These are phyloP conservation scores for Macrophya alboannulata DNA, from an alignment of 2,888 invertebrate species.

Conservation along the genomic window DNA sequence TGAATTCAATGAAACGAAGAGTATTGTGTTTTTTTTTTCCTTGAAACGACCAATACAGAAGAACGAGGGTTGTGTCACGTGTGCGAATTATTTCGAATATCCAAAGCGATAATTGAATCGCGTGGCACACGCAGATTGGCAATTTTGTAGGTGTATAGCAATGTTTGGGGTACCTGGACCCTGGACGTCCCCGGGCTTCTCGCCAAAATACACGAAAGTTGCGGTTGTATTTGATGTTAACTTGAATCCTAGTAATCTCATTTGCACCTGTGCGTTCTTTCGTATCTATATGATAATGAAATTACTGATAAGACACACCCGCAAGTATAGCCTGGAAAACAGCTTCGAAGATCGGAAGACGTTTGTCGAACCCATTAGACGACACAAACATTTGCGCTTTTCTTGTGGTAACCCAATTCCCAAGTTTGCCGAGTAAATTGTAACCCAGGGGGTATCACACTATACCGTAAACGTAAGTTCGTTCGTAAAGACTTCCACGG, in stretches of 20 bases:
- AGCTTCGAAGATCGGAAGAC: constrained; percentile 35
- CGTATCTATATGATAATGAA: constrained; percentile 48
- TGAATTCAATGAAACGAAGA: not conserved
- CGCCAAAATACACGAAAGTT: constrained; percentile 32
- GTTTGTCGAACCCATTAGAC: constrained; percentile 59
- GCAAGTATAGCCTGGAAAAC: constrained; percentile 23
- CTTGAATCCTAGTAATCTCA: constrained; percentile 35
- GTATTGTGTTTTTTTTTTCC: not conserved
- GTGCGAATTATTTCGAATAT: not conserved
- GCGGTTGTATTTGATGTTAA: constrained; percentile 34
- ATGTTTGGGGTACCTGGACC: constrained; percentile 4
- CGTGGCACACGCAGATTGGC: constrained; percentile 10
- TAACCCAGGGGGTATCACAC: constrained; percentile 62
- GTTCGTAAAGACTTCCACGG: not conserved
- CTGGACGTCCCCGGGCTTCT: not conserved
- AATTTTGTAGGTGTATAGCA: constrained; percentile 34
- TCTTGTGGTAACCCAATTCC: constrained; percentile 66
- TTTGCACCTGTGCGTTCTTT: constrained; percentile 47
- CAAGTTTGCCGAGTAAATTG: constrained; percentile 67
- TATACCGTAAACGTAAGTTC: constrained; percentile 48
- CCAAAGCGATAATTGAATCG: not conserved
- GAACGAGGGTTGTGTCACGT: not conserved
- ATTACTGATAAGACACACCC: constrained; percentile 35
- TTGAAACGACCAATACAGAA: not conserved
- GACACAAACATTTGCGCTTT: constrained; percentile 62